Evolutionary conservation across 53 echinoderm and acorn worm species (phyloP).

Genomic region (Luidia sarsii): DNA sequence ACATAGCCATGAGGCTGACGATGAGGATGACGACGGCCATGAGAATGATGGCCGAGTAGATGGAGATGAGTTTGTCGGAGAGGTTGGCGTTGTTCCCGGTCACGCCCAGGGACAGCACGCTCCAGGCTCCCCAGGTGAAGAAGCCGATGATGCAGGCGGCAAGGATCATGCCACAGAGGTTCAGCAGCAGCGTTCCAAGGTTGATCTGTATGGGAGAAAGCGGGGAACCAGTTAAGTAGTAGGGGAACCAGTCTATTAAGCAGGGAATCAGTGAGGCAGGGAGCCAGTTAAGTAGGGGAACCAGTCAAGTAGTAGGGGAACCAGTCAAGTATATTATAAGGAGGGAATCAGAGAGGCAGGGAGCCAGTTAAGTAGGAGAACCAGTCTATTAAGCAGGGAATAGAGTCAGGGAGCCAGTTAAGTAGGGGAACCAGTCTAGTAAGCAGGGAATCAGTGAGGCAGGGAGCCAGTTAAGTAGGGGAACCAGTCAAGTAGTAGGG

Average conservation of each 20-base stretch:
- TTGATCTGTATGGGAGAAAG: constrained; percentile 20
- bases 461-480: no score
- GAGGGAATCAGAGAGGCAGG: no score
- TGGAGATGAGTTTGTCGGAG: background rate
- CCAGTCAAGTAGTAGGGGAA: no score
- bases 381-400: no score
- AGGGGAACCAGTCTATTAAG: no score
- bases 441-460: no score
- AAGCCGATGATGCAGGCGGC: constrained; percentile 7
- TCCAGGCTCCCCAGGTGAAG: constrained; percentile 23
- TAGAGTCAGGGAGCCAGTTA: background rate
- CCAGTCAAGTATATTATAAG: background rate
- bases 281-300: no score
- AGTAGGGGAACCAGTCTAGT: background rate
- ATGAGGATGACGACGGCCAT: constrained; percentile 15
- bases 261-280: no score
- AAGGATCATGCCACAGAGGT: constrained; percentile 2
- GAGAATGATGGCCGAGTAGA: constrained; percentile 8
- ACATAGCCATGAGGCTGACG: constrained; percentile 30
- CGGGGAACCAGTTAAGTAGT: background rate
- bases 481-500: no score
- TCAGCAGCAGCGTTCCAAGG: constrained; percentile 9
- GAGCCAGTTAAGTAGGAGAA: background rate
- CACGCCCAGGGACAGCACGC: background rate
- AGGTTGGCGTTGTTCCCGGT: background rate